phyloP scores from a whole-genome alignment of 1,140 invertebrate genomes.

The Neotoxoptera formosana region DNA sequence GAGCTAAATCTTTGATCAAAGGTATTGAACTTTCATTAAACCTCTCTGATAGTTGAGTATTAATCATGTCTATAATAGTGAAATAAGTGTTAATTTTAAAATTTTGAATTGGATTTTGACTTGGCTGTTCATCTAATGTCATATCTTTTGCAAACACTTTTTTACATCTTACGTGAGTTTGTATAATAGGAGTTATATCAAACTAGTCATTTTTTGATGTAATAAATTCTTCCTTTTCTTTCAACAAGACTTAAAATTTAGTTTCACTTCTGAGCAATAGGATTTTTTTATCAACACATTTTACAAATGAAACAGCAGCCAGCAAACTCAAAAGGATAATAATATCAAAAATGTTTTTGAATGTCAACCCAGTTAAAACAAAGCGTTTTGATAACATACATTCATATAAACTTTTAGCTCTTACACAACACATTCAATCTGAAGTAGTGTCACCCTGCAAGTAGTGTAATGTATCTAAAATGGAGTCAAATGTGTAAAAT shows the following conservation, averaged over 20 bases:
- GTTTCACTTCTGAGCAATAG: not conserved
- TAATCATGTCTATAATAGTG: not conserved
- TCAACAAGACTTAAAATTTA: not conserved
- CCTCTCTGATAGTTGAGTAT: not conserved
- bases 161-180: not conserved
- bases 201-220: not conserved
- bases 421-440: not conserved
- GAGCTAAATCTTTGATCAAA: not conserved
- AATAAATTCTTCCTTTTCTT: not conserved
- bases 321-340: not conserved
- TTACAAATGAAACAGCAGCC: not conserved
- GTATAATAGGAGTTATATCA: not conserved
- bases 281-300: not conserved
- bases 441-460: not conserved
- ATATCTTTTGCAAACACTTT: not conserved
- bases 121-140: not conserved
- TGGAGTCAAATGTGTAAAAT: not conserved
- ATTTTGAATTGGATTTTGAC: not conserved
- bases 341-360: not conserved
- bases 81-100: not conserved
- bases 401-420: not conserved
- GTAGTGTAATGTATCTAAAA: not conserved
- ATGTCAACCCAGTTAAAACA: not conserved
- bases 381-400: not conserved
- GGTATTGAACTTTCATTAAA: not conserved